phyloP scores from a whole-genome alignment of 2,888 invertebrate genomes.

The Antheraea assamensis region DNA sequence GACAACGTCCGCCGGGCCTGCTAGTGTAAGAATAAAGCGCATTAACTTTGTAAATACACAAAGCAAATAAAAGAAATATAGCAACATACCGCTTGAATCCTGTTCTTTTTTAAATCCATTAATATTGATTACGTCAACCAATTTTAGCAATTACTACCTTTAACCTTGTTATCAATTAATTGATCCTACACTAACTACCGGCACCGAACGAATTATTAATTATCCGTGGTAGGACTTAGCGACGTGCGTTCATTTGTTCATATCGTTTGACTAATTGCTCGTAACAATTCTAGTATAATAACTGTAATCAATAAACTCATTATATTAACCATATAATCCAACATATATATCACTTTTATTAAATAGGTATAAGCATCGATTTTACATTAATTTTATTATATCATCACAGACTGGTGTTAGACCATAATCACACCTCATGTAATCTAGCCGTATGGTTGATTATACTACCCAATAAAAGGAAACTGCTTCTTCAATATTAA shows the following conservation, averaged over 20 bases:
- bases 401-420: too few relatives aligned
- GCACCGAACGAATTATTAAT: conserved; percentile 13
- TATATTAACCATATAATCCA: background rate
- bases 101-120: conserved; percentile 18
- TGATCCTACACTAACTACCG: conserved; percentile 20
- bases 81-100: background rate
- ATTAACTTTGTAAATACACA: background rate
- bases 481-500: too few relatives aligned
- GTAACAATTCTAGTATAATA: background rate
- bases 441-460: too few relatives aligned
- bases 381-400: too few relatives aligned
- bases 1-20: too few relatives aligned
- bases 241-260: conserved; percentile 11
- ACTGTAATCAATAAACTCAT: background rate
- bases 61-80: background rate
- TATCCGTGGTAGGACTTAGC: background rate
- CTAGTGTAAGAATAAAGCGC: background rate
- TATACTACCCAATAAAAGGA: too few relatives aligned
- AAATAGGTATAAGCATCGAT: too few relatives aligned
- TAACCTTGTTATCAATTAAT: conserved; percentile 20
- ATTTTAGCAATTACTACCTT: conserved; percentile 21
- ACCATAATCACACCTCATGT: too few relatives aligned
- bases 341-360: too few relatives aligned
- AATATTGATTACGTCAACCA: conserved; percentile 22
- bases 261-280: conserved; percentile 1